Evolutionary conservation across 2,888 invertebrate genomes (phyloP).

Genomic region (Aphidius colemani): DNA sequence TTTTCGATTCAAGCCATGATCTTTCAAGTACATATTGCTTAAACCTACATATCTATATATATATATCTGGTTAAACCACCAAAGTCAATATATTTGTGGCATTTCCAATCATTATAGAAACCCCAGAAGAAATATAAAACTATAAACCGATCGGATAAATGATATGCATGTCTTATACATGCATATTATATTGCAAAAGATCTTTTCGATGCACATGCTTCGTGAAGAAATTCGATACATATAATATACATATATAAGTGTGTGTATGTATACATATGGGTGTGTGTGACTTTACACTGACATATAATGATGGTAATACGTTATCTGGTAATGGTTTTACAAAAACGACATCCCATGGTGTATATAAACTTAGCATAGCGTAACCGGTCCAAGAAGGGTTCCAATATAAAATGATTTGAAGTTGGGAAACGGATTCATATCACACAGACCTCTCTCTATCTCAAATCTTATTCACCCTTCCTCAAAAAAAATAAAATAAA

Average conservation of each 20-base stretch:
- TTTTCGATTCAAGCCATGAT: constrained; percentile 44
- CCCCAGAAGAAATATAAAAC: constrained; percentile 55
- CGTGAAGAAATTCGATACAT: constrained; percentile 5
- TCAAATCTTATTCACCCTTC: constrained; percentile 1
- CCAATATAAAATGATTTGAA: constrained; percentile 15
- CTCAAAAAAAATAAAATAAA: background rate
- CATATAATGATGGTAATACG: constrained; percentile 49
- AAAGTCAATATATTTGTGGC: constrained; percentile 45
- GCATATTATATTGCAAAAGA: constrained; percentile 49
- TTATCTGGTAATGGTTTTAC: constrained; percentile 60
- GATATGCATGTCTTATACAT: constrained; percentile 52
- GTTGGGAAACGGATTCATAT: constrained; percentile 28
- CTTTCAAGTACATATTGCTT: constrained; percentile 19
- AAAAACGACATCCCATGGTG: constrained; percentile 58
- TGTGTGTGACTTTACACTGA: constrained; percentile 25
- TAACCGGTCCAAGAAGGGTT: constrained; percentile 35
- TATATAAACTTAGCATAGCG: constrained; percentile 56
- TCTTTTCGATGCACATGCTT: constrained; percentile 14
- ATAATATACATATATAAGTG: constrained; percentile 9
- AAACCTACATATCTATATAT: constrained; percentile 10
- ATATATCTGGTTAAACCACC: constrained; percentile 14
- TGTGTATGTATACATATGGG: constrained; percentile 20
- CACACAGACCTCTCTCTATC: constrained; percentile 28
- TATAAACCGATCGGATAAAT: constrained; percentile 58
- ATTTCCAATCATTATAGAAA: constrained; percentile 60